phyloP scores from a whole-genome alignment of 2,888 invertebrate genomes.

The Dryobota labecula region DNA sequence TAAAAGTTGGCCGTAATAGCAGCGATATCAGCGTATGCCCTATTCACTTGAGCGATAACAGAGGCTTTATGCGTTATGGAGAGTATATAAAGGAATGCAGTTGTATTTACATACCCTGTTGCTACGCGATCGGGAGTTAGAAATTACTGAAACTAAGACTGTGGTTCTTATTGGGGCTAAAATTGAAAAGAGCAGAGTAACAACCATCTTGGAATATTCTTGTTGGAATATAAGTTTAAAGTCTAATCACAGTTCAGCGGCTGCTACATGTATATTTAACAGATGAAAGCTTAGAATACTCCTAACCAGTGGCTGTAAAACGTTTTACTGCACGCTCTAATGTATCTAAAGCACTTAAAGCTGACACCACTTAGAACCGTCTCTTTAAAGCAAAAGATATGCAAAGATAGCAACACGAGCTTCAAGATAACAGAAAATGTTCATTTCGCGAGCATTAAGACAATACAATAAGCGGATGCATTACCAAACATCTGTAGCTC shows the following conservation, averaged over 20 bases:
- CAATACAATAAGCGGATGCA: constrained; percentile 65
- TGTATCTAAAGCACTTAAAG: constrained; percentile 51
- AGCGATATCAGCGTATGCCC: constrained; percentile 56
- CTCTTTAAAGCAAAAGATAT: constrained; percentile 53
- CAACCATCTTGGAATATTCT: not conserved
- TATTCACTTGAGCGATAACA: constrained; percentile 81
- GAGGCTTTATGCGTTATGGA: constrained; percentile 74
- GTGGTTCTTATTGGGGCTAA: not conserved
- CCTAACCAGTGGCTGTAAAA: constrained; percentile 30
- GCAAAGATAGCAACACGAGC: constrained; percentile 53
- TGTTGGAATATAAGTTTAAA: constrained; percentile 7
- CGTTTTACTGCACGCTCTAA: constrained; percentile 35
- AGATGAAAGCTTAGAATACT: constrained; percentile 25
- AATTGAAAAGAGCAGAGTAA: constrained; percentile 13
- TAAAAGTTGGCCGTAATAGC: constrained; percentile 63
- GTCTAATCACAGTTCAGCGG: constrained; percentile 5
- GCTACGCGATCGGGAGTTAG: constrained; percentile 21
- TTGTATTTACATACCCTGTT: constrained; percentile 51
- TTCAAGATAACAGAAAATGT: constrained; percentile 54
- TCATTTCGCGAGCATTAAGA: constrained; percentile 60
- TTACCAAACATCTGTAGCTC: constrained; percentile 60
- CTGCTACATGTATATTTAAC: constrained; percentile 17
- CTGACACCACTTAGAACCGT: constrained; percentile 53
- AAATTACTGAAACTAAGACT: constrained; percentile 15
- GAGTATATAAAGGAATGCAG: constrained; percentile 66